These are phyloP conservation scores for Pimpla rufipes DNA, from an alignment of 2,888 invertebrate genomes.

Conservation along the genomic window DNA sequence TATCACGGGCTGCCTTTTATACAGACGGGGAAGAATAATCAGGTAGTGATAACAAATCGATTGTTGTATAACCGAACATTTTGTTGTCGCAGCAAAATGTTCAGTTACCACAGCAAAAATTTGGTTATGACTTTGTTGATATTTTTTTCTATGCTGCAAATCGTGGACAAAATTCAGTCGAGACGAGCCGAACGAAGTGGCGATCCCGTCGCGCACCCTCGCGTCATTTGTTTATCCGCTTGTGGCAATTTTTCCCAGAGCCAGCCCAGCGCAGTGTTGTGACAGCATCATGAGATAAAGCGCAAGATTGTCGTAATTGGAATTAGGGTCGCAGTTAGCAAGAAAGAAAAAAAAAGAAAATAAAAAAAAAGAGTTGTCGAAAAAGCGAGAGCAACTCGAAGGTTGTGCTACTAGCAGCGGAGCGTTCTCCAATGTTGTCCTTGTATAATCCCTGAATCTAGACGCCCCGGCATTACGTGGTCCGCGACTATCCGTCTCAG, in stretches of 20 bases:
- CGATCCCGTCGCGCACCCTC: constrained; percentile 14
- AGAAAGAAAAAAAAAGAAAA: constrained; percentile 44
- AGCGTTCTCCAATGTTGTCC: constrained; percentile 77
- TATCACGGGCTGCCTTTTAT: too few species aligned
- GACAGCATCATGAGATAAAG: constrained; percentile 39
- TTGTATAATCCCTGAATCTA: constrained; percentile 84
- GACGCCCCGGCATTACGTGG: constrained; percentile 96
- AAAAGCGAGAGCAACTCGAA: constrained; percentile 29
- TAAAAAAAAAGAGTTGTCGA: constrained; percentile 33
- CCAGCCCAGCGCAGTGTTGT: constrained; percentile 44
- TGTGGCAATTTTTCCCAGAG: constrained; percentile 31
- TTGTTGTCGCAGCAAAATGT: too few species aligned
- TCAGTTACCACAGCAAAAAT: too few species aligned
- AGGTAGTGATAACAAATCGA: too few species aligned
- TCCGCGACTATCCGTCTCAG: constrained; percentile 90
- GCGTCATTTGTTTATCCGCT: constrained; percentile 45
- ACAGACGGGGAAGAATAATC: too few species aligned
- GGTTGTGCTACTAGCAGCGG: constrained; percentile 59
- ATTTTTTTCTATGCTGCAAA: too few species aligned
- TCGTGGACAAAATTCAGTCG: background rate
- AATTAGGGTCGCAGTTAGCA: constrained; percentile 14
- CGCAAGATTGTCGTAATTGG: constrained; percentile 14
- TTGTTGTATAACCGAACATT: too few species aligned
- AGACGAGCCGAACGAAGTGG: constrained; percentile 39
- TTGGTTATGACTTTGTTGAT: too few species aligned